These are phyloP conservation scores for Bos indicus DNA, from an alignment of 2,113 vertebrate genomes.

Conservation along the genomic window DNA sequence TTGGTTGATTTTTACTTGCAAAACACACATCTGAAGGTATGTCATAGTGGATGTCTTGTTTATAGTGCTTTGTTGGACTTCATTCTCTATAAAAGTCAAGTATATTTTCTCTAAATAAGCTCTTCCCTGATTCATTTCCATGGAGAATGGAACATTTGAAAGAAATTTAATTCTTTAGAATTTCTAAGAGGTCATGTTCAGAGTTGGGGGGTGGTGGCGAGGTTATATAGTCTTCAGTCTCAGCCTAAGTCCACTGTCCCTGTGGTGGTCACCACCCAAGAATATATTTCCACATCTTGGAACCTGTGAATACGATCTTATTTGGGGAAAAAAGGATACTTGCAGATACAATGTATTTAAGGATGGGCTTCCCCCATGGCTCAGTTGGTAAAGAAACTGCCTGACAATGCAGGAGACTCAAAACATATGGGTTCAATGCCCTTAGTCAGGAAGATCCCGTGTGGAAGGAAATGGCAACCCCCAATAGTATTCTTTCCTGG, in stretches of 20 bases:
- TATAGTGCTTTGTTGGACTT: not conserved
- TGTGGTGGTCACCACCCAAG: not conserved
- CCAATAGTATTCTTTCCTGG: not conserved
- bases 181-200: not conserved
- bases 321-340: not conserved
- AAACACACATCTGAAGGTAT: not conserved
- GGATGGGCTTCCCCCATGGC: not conserved
- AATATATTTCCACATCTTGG: not conserved
- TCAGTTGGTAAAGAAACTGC: not conserved
- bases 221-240: not conserved
- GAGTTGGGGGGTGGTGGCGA: not conserved
- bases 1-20: conserved; percentile 31
- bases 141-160: not conserved
- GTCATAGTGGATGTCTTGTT: not conserved
- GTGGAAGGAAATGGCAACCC: not conserved
- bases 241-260: not conserved
- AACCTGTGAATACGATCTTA: not conserved
- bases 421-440: not conserved
- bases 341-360: not conserved
- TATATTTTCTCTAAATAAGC: not conserved
- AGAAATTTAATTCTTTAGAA: not conserved
- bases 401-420: not conserved
- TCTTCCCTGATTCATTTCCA: not conserved
- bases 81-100: conserved; percentile 18
- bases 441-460: not conserved